Evolutionary conservation across 2,888 invertebrate genomes (phyloP), one percentile per base, ranked within the genome.

Genomic region (Arctia plantaginis): DNA sequence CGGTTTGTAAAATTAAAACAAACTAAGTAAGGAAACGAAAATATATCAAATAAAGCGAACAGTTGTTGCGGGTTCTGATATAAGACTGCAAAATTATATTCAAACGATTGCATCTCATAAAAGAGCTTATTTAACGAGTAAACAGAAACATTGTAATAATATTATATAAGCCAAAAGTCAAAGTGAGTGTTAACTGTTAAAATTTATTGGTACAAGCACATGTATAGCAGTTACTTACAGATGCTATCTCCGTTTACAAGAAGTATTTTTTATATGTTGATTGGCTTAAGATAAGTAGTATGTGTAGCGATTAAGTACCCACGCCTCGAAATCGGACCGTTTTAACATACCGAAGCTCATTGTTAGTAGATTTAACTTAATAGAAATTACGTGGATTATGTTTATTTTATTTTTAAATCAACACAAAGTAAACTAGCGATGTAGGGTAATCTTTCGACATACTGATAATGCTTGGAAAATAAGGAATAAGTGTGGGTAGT

Each of bases 101-200:
- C 59, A 6, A 27, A 30, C 59, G 30, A 62, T 0, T 27, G 30
- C 4, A 2, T n/a, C 27, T 27, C 27, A 59, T 59, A 59, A 59
- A 27, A 27, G 4, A 27, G 27, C n/a, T 55, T 27, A 27, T 15
- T 27, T 66, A 15, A 41, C 66, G 6, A 44, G 27, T 18, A 27
- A 66, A 41, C n/a, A 27, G n/a, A 44, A 66, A 66, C 66, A 66
- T 23, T 66, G 18, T 20, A 30, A 18, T 30, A 15, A 44, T 20
- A 15, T 20, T 35, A 20, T 30, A 12, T n/a, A 66, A 66, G 41
- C 3, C 27, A 18, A 67, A 30, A 8, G 18, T 0, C 30, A 62
- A 62, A 30, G 30, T 7, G 30, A 30, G 44, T 44, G 20, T 30
- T 67, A 67, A 67, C 67, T 67, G 67, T 67, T 30, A 47, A 67